Base-by-base conservation (phyloP, 2,797 vertebrate species). In the Rousettus madagascariensis region DNA sequence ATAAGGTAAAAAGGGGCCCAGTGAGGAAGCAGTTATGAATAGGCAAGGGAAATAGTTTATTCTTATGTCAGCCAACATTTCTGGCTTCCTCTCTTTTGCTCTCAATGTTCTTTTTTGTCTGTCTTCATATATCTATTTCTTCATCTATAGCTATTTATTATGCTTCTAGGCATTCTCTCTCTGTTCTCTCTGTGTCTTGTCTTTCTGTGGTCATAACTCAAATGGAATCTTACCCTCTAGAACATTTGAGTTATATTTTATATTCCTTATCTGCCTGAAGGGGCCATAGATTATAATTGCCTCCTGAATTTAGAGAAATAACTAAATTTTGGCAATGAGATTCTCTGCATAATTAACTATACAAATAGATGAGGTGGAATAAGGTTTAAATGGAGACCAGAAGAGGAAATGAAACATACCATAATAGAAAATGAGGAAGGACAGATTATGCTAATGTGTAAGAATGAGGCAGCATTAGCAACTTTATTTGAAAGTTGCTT, bases 291-390 rank as follows among this genome's bases (percentile, higher is more conserved):
- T 78, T 16, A 77, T 57, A 79, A 74, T 26, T 87, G 51, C 17
- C 90, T 87, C 61, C 66, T 95, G 43, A 75, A n/a, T 66, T 46
- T 92, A 75, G 59, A 71, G 80, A 87, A 79, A 93, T 59, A 80
- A 71, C 30, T 2, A 28, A 63, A 36, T 28, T 86, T 74, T 78
- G 74, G 36, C 49, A 92, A 28, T 86, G 26, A 49, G 38, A 95
- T 83, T 83, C 84, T 74, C 12, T 89, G 16, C 22, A 53, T 30
- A 84, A 15, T 49, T 22, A 82, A 43, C 43, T 92, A 5, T 38
- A n/a, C n/a, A 74, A 63, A 57, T 69, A 82, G 28, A 61, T 79
- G 26, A 83, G 3, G 6, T 41, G 33, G 38, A 90, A 41, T 33
- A 61, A 72, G 36, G 5, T 85, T 80, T 72, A 90, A 72, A 38